phyloP scores from a whole-genome alignment of 2,888 invertebrate genomes.

The Willowsia nigromaculata region DNA sequence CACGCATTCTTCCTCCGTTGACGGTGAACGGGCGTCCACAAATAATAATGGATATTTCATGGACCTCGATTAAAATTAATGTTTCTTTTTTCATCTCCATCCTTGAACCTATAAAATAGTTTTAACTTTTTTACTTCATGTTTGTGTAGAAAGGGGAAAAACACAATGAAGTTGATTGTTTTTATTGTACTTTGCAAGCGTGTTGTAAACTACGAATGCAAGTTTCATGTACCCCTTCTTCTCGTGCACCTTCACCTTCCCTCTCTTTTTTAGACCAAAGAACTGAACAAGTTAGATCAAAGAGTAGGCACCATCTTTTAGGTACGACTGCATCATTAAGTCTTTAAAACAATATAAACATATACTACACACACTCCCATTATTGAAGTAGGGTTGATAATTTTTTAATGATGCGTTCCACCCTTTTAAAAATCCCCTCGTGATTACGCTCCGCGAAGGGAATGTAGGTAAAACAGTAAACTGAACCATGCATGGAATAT shows the following conservation, averaged over 20 bases:
- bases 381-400: conserved; percentile 36
- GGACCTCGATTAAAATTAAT: conserved; percentile 56
- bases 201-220: not conserved
- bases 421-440: conserved; percentile 29
- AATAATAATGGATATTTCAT: conserved; percentile 47
- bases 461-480: conserved; percentile 16
- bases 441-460: not conserved
- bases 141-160: not conserved
- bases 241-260: conserved; percentile 5
- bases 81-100: conserved; percentile 10
- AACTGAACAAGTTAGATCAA: not conserved
- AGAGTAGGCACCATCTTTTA: conserved; percentile 11
- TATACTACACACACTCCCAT: not conserved
- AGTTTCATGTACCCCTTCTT: not conserved
- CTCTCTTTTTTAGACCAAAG: not conserved
- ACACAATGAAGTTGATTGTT: not conserved
- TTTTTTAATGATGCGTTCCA: conserved; percentile 54
- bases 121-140: not conserved
- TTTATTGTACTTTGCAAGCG: conserved; percentile 34
- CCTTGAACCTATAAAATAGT: conserved; percentile 40
- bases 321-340: conserved; percentile 1
- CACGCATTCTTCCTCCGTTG: not conserved
- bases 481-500: not conserved
- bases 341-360: not conserved
- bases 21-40: conserved; percentile 43